These are phyloP conservation scores for Muscidifurax raptorellus DNA, from an alignment of 1,140 invertebrate genomes.

Conservation along the genomic window DNA sequence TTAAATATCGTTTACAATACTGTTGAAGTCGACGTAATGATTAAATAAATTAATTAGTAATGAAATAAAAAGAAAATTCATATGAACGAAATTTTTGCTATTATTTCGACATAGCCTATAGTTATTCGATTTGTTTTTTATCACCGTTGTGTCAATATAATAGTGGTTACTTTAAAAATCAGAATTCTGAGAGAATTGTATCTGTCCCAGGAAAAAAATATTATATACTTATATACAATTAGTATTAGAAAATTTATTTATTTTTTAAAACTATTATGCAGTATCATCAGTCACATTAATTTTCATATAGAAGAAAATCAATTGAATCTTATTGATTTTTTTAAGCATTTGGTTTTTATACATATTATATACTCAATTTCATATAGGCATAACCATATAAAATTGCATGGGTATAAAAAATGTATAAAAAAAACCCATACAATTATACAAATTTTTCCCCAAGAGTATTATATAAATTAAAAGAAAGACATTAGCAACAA, in stretches of 20 bases:
- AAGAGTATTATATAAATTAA: slow-evolving; percentile 41
- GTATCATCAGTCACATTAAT: slow-evolving; percentile 19
- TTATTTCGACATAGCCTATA: slow-evolving; percentile 7
- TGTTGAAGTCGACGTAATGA: slow-evolving; percentile 5
- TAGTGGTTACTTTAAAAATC: slow-evolving; percentile 2
- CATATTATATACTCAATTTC: neutral
- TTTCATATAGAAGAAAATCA: slow-evolving; percentile 23
- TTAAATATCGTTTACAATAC: slow-evolving; percentile 37
- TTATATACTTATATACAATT: slow-evolving; percentile 44
- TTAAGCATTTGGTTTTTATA: neutral
- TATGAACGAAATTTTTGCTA: neutral
- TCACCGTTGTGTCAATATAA: slow-evolving; percentile 62
- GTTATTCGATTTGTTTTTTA: slow-evolving; percentile 33
- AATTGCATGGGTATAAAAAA: neutral
- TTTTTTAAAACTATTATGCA: slow-evolving; percentile 42
- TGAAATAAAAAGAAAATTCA: neutral
- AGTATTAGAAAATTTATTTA: slow-evolving; percentile 45
- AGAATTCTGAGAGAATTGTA: slow-evolving; percentile 29
- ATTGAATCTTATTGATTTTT: neutral
- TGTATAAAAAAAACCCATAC: slow-evolving; percentile 11
- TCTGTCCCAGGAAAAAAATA: slow-evolving; percentile 30
- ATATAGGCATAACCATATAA: neutral
- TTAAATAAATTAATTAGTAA: slow-evolving; percentile 16
- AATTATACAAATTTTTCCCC: slow-evolving; percentile 46
- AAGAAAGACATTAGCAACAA: slow-evolving; percentile 30